Evolutionary conservation across 2,888 invertebrate species (phyloP), one percentile per base, ranked within the genome.

Genomic region (Alloplasta piceator): DNA sequence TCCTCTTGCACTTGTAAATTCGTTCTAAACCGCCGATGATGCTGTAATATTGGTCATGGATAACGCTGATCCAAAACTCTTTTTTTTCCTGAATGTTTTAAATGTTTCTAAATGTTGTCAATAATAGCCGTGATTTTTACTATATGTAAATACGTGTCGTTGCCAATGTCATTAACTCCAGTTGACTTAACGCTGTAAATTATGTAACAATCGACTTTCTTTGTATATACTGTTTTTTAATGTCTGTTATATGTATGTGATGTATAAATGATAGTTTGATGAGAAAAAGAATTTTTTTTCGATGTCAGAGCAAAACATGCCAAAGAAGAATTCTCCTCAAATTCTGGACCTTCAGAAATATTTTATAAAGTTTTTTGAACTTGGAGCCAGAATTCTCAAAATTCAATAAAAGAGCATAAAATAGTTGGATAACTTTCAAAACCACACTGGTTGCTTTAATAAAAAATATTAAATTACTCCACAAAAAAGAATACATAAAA

Each of bases 111-210:
- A 73, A 73, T 56, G 36, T 77, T 46, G 73, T 74, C 56, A 66
- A 66, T 74, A 74, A 74, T 74, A 9, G 26, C 64, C 56, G 48
- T 74, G 72, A 63, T 55, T 63, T 55, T 7, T 48, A 9, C 38
- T 43, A 26, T 36, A 26, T 16, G 7, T 26, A 26, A 41, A 67
- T 67, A 60, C 4, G 56, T 75, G 66, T 74, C 56, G 43, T 70
- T 63, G 68, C 41, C 60, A 43, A 74, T 74, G 75, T 79, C 80
- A 71, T 12, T 82, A 84, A 74, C 84, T 80, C 85, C 68, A 12
- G 61, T 81, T 84, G 50, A 76, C 56, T 71, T 83, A 85, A 85
- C 52, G 39, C 79, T 73, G 84, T 85, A 78, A 82, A 80, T 81
- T 85, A 85, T 72, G 80, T 64, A 71, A 71, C 26, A 63, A 55